Percentiles rank a stretch among this genome's conserved stretches.
phyloP scores from a whole-genome alignment of 2,797 vertebrate genomes.

The Benthosema pterotum region DNA sequence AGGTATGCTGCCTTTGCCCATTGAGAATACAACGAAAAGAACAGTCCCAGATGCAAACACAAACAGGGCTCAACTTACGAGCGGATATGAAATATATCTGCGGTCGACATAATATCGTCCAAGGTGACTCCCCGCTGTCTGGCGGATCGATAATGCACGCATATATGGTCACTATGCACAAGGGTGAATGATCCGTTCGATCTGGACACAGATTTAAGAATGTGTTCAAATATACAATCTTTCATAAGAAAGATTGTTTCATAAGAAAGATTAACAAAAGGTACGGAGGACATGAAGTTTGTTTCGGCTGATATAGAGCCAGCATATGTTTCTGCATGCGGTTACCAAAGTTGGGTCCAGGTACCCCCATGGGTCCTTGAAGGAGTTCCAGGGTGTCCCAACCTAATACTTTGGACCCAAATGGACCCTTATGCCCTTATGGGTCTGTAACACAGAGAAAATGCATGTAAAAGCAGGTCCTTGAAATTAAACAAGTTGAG shows the following conservation, averaged over 20 bases:
- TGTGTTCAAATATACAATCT: no score
- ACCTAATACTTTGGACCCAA: no score
- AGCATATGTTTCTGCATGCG: no score
- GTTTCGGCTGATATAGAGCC: background rate
- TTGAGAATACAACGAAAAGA: background rate
- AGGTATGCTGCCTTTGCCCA: background rate
- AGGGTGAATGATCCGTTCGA: background rate
- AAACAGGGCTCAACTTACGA: conserved; percentile 1
- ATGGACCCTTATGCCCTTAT: no score
- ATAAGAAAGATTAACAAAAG: background rate
- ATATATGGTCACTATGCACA: background rate
- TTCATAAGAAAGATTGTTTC: no score
- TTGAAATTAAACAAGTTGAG: no score
- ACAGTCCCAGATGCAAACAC: background rate
- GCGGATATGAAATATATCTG: background rate
- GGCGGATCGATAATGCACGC: background rate
- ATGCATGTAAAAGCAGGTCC: no score
- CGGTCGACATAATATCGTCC: background rate
- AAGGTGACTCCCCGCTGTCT: conserved; percentile 1
- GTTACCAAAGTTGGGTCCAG: no score
- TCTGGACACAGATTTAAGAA: background rate
- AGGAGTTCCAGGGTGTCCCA: no score
- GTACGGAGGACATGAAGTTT: background rate
- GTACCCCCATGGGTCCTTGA: no score
- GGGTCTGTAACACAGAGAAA: no score